Evolutionary conservation across 2,797 vertebrate genomes (phyloP).

Genomic region (Neosilurus hyrtlii): DNA sequence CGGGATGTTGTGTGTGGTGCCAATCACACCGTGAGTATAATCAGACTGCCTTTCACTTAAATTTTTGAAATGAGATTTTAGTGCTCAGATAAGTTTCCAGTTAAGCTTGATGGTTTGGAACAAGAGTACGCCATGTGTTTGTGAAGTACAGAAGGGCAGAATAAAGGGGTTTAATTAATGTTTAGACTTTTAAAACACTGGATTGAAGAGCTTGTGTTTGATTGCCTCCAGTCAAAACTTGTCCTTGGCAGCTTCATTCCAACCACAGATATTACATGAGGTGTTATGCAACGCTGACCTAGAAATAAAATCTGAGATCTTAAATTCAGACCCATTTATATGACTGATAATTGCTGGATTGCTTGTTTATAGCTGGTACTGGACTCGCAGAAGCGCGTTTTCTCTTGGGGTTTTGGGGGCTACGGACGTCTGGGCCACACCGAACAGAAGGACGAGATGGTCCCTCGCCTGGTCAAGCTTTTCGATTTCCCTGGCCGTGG

Average conservation of each 20-base stretch:
- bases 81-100: not conserved
- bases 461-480: constrained; percentile 90
- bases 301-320: not conserved
- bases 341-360: not conserved
- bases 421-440: constrained; percentile 93
- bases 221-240: constrained; percentile 21
- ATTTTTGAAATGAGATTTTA: no score
- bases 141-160: not conserved
- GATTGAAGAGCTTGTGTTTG: not conserved
- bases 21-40: constrained; percentile 86
- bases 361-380: constrained; percentile 78
- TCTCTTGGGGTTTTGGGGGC: constrained; percentile 95
- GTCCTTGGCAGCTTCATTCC: constrained; percentile 2
- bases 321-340: not conserved
- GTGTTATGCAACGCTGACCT: constrained; percentile 15
- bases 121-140: not conserved
- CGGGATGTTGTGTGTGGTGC: constrained; percentile 87
- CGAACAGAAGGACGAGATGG: constrained; percentile 96
- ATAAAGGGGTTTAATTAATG: not conserved
- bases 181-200: not conserved
- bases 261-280: constrained; percentile 23
- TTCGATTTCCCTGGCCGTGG: constrained; percentile 94
- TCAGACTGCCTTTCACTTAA: no score
- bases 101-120: no score
- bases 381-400: constrained; percentile 95